A percentile compares a stretch with the other conserved stretches of the same genome.
These are phyloP conservation scores for Microchrysa polita DNA, from an alignment of 2,888 invertebrate species.

Conservation along the genomic window DNA sequence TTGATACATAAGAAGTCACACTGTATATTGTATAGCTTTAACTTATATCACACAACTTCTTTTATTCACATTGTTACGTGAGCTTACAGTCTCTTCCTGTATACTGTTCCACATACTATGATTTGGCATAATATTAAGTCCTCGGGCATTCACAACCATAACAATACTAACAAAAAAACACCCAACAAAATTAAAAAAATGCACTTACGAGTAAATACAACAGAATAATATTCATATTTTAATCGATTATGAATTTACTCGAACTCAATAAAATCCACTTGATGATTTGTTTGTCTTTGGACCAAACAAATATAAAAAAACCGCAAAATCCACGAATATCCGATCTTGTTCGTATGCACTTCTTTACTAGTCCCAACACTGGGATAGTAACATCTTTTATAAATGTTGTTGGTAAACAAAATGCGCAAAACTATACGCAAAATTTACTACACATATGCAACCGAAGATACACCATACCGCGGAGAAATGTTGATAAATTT, in stretches of 20 bases:
- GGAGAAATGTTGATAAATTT: constrained; percentile 38
- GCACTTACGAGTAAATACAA: constrained; percentile 36
- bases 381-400: constrained; percentile 47
- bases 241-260: background rate
- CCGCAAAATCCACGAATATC: background rate
- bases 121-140: background rate
- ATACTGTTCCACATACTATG: too few species aligned
- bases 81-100: too few species aligned
- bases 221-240: constrained; percentile 12
- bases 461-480: constrained; percentile 10
- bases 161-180: too few species aligned
- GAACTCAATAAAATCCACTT: background rate
- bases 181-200: constrained; percentile 7
- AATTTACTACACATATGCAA: background rate
- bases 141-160: background rate
- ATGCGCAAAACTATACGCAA: background rate
- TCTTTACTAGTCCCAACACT: constrained; percentile 44
- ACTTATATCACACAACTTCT: background rate
- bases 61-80: background rate
- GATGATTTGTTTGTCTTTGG: background rate
- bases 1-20: too few species aligned
- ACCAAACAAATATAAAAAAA: background rate
- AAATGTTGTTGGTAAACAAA: constrained; percentile 39
- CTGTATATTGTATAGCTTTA: too few species aligned
- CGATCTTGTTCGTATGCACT: constrained; percentile 36